Evolutionary conservation across 2,113 vertebrate genomes (phyloP), one percentile per base, ranked within the genome.

Genomic region (Dicrurus megarhynchus): DNA sequence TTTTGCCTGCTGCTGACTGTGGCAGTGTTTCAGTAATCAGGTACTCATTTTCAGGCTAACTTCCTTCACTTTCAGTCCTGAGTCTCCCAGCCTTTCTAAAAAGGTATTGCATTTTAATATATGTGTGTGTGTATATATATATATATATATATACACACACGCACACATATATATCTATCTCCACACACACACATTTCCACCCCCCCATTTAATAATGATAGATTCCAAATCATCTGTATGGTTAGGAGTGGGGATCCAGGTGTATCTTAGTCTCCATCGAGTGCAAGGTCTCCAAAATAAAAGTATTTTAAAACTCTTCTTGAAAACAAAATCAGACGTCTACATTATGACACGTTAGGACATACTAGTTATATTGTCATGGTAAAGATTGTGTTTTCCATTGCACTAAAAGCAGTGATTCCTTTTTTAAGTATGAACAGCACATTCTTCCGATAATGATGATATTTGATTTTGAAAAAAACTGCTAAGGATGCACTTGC

Each of bases 1-100:
- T 90, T 92, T 73, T 88, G 56, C 83, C 64, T 93, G 26, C 52
- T 93, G 92, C 88, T 93, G 86, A 94, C 71, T 93, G 2, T 55
- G 1, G 2, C 68, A 83, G 42, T 37, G 46, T 93, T 90, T 92
- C 82, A 26, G 64, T 82, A 95, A 88, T 89, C 90, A 92, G 76
- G 52, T 93, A 39, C 24, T 78, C 20, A 71, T 93, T 96, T 93
- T 87, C 52, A 56, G 83, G 84, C 56, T 87, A 32, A 73, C 49
- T 79, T 86, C 18, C 63, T 64, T 85, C 17, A 50, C 41, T 89
- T 91, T 73, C 53, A 61, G 23, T 42, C 22, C 50, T 28, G 23
- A 86, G 28, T 74, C 23, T 90, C 16, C 14, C 22, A 94, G 16
- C 4, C 9, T 18, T 13, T 79, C 17, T 57, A 30, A 65, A 81